Conservation (phyloP, 2,888 invertebrate species). For the Patella caerulea region DNA sequence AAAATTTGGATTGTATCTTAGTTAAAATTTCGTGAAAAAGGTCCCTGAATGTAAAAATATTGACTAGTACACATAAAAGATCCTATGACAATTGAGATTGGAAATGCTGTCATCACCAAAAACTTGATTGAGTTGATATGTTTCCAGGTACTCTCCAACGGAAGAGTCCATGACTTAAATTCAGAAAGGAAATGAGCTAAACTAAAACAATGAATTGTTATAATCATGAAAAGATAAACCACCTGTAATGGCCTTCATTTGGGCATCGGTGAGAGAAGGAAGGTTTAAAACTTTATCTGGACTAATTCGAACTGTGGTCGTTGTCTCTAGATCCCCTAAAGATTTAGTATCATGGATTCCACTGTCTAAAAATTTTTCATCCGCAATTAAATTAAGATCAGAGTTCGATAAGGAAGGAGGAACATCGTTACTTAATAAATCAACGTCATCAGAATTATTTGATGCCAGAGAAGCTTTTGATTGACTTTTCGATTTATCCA, state of each 20-base stretch:
- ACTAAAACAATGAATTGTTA: too few species aligned
- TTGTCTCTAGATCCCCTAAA: slow-evolving; percentile 51
- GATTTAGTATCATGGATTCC: slow-evolving; percentile 48
- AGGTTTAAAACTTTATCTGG: slow-evolving; percentile 63
- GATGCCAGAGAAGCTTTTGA: slow-evolving; percentile 48
- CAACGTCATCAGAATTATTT: slow-evolving; percentile 47
- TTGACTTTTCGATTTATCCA: slow-evolving; percentile 40
- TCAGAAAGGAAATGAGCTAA: too few species aligned
- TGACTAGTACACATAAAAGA: neutral
- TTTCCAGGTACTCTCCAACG: too few species aligned
- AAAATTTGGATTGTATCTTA: too few species aligned
- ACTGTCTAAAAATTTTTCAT: slow-evolving; percentile 47
- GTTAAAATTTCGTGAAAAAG: too few species aligned
- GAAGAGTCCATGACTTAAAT: too few species aligned
- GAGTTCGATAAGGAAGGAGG: slow-evolving; percentile 49
- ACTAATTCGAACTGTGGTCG: slow-evolving; percentile 56
- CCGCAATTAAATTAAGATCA: slow-evolving; percentile 44
- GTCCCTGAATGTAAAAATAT: too few species aligned
- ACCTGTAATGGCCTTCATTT: slow-evolving; percentile 70
- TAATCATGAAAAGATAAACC: neutral
- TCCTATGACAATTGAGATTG: neutral
- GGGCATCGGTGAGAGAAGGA: slow-evolving; percentile 68
- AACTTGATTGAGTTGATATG: too few species aligned
- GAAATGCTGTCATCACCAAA: too few species aligned
- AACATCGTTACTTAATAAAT: slow-evolving; percentile 20